Percentiles rank a stretch among this genome's conserved stretches.
Evolutionary conservation across 2,888 invertebrate species (phyloP).

Genomic region (Protula sp.): DNA sequence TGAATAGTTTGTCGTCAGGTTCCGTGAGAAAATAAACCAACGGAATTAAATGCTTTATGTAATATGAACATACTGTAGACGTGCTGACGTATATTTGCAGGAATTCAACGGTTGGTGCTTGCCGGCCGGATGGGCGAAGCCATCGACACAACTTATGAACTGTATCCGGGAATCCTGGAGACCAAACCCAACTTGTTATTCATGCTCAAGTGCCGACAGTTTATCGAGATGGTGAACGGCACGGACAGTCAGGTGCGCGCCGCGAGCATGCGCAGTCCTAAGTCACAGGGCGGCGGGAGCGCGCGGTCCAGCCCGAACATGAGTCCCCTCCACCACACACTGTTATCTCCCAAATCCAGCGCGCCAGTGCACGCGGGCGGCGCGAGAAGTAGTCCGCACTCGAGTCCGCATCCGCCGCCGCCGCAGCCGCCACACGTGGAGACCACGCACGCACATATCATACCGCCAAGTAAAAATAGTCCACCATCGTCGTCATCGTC

Average conservation of each 20-base stretch:
- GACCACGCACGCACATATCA: not conserved
- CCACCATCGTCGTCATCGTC: constrained; percentile 7
- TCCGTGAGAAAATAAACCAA: too few species aligned
- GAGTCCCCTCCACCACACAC: constrained; percentile 45
- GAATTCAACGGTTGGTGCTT: constrained; percentile 86
- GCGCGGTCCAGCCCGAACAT: constrained; percentile 45
- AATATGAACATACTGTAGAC: too few species aligned
- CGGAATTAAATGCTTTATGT: too few species aligned
- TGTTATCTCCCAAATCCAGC: not conserved
- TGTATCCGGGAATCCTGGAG: constrained; percentile 91
- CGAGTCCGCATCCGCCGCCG: too few species aligned
- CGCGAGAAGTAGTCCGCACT: not conserved
- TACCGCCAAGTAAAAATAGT: not conserved
- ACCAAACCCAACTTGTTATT: constrained; percentile 85
- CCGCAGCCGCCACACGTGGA: not conserved
- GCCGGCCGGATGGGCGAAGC: constrained; percentile 93
- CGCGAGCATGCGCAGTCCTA: constrained; percentile 54
- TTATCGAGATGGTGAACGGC: constrained; percentile 87
- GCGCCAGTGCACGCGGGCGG: not conserved
- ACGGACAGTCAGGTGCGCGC: constrained; percentile 59
- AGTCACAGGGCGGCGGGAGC: constrained; percentile 49
- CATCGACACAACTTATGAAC: constrained; percentile 78
- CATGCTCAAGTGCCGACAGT: constrained; percentile 94
- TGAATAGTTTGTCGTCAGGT: too few species aligned
- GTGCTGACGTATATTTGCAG: too few species aligned